Evolutionary conservation across 1,140 invertebrate species (phyloP).

Genomic region (Nixonia krombeini): DNA sequence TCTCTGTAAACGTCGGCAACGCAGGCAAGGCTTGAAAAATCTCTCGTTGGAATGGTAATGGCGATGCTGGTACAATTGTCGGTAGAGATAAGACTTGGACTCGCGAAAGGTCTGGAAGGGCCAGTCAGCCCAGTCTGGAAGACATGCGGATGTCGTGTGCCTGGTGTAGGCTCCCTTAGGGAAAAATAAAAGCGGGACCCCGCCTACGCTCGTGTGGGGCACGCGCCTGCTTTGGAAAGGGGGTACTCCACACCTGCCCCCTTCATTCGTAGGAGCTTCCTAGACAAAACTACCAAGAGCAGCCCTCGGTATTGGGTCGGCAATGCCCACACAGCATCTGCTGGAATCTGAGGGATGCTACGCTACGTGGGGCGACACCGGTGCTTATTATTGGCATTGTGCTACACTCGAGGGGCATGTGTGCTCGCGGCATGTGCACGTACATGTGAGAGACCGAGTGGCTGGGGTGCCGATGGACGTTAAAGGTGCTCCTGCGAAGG

Average conservation of each 20-base stretch:
- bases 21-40: too few species aligned
- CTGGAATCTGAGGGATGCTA: constrained; percentile 68
- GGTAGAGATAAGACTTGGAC: too few species aligned
- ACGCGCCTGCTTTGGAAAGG: constrained; percentile 62
- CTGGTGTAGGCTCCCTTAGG: constrained; percentile 32
- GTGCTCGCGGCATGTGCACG: constrained; percentile 46
- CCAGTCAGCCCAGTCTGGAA: background rate
- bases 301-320: too few species aligned
- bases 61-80: too few species aligned
- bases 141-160: background rate
- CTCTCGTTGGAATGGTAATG: too few species aligned
- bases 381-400: constrained; percentile 72
- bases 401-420: constrained; percentile 37
- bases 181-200: constrained; percentile 55
- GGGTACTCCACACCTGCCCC: constrained; percentile 66
- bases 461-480: constrained; percentile 50
- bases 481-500: constrained; percentile 34
- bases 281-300: constrained; percentile 60
- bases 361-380: constrained; percentile 59
- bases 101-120: background rate
- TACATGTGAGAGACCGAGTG: constrained; percentile 28
- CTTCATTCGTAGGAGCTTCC: constrained; percentile 57
- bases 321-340: constrained; percentile 57
- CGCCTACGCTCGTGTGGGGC: constrained; percentile 72
- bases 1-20: too few species aligned